Conservation (phyloP, 2,797 vertebrate genomes). For the Falco novaeseelandiae region DNA sequence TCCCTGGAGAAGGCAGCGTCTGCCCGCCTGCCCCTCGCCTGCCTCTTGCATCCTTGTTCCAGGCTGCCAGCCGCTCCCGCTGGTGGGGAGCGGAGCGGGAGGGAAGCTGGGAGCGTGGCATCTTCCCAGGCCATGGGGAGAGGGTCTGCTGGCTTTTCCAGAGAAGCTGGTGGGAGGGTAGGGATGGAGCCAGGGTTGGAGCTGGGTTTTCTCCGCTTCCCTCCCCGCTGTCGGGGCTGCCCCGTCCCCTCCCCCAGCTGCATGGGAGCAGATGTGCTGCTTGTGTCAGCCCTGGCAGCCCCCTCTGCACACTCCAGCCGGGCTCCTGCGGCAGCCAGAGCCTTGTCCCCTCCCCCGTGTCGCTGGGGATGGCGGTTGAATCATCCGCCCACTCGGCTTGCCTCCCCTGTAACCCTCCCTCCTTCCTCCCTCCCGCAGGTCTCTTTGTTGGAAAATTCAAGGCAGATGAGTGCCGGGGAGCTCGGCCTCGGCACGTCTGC, state of each 20-base stretch:
- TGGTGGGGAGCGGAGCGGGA: neutral
- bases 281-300: conserved; percentile 52
- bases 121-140: neutral
- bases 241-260: conserved; percentile 50
- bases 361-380: conserved; percentile 38
- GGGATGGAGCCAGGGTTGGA: neutral
- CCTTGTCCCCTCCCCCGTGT: neutral
- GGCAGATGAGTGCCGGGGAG: conserved; percentile 5
- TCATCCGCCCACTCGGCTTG: conserved; percentile 56
- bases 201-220: neutral
- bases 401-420: conserved; percentile 41
- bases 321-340: neutral
- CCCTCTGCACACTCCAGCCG: neutral
- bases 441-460: conserved; percentile 64
- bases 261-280: conserved; percentile 61
- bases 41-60: neutral
- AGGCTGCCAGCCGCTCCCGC: neutral
- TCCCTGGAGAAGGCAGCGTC: conserved; percentile 11
- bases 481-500: neutral
- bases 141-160: neutral
- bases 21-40: neutral
- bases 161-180: neutral
- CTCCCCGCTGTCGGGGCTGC: neutral
- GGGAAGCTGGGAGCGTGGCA: neutral
- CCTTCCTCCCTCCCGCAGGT: conserved; percentile 27